phyloP scores from a whole-genome alignment of 1,140 invertebrate genomes.

The Sarcophaga bullata region DNA sequence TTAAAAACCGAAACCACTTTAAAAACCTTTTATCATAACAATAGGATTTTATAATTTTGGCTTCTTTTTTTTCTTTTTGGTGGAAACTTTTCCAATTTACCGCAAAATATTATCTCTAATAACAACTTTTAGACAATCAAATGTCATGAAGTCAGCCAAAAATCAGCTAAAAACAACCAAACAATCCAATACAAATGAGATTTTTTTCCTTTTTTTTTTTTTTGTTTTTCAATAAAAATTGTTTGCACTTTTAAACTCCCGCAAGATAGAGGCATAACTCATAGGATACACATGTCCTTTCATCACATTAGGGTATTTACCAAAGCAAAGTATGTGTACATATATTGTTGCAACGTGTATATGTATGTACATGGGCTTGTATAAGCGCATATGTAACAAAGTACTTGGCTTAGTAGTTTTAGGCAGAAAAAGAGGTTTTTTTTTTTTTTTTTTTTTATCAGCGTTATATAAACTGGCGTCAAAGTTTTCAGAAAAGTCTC shows the following conservation, averaged over 20 bases:
- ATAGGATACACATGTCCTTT: conserved; percentile 7
- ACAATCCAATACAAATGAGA: not conserved
- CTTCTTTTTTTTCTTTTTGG: too few species aligned
- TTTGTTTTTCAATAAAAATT: not conserved
- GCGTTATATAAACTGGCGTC: conserved; percentile 20
- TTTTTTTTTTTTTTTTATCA: not conserved
- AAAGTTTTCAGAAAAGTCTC: not conserved
- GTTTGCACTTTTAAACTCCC: not conserved
- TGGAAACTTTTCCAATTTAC: conserved; percentile 16
- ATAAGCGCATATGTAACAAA: not conserved
- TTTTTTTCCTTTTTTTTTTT: too few species aligned
- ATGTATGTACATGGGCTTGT: not conserved
- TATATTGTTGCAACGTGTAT: not conserved
- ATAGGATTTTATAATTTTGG: too few species aligned
- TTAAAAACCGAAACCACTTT: too few species aligned
- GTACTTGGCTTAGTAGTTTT: too few species aligned
- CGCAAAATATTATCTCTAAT: conserved; percentile 14
- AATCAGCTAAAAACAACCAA: not conserved
- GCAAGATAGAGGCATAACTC: not conserved
- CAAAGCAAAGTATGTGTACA: too few species aligned
- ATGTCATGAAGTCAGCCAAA: not conserved
- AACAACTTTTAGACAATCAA: not conserved
- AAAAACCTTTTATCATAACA: too few species aligned
- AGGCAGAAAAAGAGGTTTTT: not conserved
- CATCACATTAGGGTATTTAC: conserved; percentile 14